Evolutionary conservation across 1,140 invertebrate genomes (phyloP), one percentile per base, ranked within the genome.

Genomic region (Aphelinus atriplicis): DNA sequence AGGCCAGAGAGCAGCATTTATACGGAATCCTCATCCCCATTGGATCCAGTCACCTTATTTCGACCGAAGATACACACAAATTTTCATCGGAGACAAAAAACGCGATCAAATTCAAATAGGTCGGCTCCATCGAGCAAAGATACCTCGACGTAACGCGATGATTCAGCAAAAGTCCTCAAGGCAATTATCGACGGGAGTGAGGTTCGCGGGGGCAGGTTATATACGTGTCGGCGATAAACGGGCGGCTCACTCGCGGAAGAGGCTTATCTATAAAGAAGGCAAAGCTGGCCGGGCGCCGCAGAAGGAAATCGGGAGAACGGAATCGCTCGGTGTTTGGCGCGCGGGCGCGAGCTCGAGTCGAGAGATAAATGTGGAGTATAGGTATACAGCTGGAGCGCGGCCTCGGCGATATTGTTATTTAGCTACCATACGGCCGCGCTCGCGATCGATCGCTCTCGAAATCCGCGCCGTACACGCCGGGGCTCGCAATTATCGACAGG

Each of bases 401-500:
- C 9, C 62, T 50, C 65, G 3, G 26, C 62, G 55, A 65, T 65
- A 65, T 72, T 72, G 58, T 65, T 57, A 72, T 72, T 65, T 65
- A 26, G 47, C 71, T 65, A 51, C 26, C 26, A 26, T 26, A 26
- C 26, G n/a, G 62, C 46, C 57, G 3, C 55, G 1, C 26, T 55
- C 7, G 42, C 55, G 69, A 78, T 78, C 75, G 77, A 77, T 77
- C 74, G 71, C 77, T 48, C 79, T 78, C 79, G 63, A 78, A 79
- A 71, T 65, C 66, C 76, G 70, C 61, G 69, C 72, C 26, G 53
- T 71, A 65, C 80, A 77, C 79, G 78, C 80, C 78, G 77, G 71
- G 78, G 68, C 77, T 26, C 81, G 79, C 81, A 84, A 83, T 85
- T 83, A 85, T 83, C 77, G 77, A 73, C 60, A 64, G 68, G 69